These are phyloP conservation scores for Agonopterix heracliana DNA, from an alignment of 2,888 invertebrate species.

Conservation along the genomic window DNA sequence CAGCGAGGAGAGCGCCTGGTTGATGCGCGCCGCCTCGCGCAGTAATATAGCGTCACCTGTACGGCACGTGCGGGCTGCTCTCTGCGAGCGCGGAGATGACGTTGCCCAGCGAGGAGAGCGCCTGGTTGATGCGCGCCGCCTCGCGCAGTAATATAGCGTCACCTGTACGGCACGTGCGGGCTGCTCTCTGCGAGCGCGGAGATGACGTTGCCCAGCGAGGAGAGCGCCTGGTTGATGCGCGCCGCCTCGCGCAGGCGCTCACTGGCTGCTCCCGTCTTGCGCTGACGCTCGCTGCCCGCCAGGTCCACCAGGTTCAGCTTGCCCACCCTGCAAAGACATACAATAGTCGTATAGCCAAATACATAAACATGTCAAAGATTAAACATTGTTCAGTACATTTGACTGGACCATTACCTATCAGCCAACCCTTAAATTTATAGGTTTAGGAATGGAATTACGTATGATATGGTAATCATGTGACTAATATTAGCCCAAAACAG, in stretches of 20 bases:
- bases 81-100: conserved; percentile 98
- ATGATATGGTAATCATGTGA: too few species aligned
- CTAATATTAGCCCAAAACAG: too few species aligned
- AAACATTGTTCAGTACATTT: too few species aligned
- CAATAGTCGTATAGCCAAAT: not conserved
- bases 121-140: conserved; percentile 98
- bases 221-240: conserved; percentile 97
- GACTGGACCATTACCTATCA: too few species aligned
- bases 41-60: conserved; percentile 74
- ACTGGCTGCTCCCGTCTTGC: conserved; percentile 96
- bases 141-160: conserved; percentile 80
- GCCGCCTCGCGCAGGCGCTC: conserved; percentile 96
- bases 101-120: conserved; percentile 97
- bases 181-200: conserved; percentile 97
- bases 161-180: conserved; percentile 94
- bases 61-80: conserved; percentile 96
- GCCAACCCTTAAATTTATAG: too few species aligned
- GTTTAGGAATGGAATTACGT: too few species aligned
- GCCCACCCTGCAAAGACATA: conserved; percentile 81
- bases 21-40: conserved; percentile 98
- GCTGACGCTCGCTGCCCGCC: conserved; percentile 98
- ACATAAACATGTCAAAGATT: too few species aligned
- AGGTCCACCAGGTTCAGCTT: conserved; percentile 98
- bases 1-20: conserved; percentile 96
- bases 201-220: conserved; percentile 98